phyloP scores from a whole-genome alignment of 2,888 invertebrate species.

The Chalcosyrphus nemorum region DNA sequence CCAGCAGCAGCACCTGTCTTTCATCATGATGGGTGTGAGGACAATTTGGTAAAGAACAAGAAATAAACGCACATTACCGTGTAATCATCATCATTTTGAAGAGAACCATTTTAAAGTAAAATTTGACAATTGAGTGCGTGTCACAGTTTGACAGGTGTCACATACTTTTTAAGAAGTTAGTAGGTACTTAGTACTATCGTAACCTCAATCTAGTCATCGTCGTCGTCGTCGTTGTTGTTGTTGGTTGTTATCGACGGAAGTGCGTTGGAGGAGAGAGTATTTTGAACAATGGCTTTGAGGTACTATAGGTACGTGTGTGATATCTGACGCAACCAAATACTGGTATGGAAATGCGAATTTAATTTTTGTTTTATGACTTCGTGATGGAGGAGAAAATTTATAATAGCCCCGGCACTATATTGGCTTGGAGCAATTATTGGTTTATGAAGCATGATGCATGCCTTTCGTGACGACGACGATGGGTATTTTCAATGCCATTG shows the following conservation, averaged over 20 bases:
- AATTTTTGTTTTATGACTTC: not conserved
- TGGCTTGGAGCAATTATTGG: not conserved
- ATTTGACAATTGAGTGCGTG: slow-evolving; percentile 18
- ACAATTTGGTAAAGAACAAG: not conserved
- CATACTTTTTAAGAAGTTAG: not conserved
- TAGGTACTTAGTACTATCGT: not conserved
- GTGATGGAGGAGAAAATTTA: not conserved
- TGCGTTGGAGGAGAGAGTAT: not conserved
- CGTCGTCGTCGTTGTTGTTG: too few relatives aligned
- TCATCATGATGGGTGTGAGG: not conserved
- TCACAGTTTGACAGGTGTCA: slow-evolving; percentile 44
- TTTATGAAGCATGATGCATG: slow-evolving; percentile 23
- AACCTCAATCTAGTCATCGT: slow-evolving; percentile 26
- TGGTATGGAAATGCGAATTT: slow-evolving; percentile 6
- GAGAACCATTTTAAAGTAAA: not conserved
- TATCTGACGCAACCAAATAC: not conserved
- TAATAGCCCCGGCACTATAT: not conserved
- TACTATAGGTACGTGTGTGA: too few relatives aligned
- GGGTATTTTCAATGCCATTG: slow-evolving; percentile 30
- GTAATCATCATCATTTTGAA: not conserved
- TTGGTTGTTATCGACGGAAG: too few relatives aligned
- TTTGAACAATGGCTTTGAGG: not conserved
- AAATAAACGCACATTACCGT: not conserved
- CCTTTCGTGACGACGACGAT: not conserved
- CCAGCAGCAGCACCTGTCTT: not conserved